These are phyloP conservation scores for Pachyramphus minor DNA, from an alignment of 2,113 vertebrate species.

Conservation along the genomic window DNA sequence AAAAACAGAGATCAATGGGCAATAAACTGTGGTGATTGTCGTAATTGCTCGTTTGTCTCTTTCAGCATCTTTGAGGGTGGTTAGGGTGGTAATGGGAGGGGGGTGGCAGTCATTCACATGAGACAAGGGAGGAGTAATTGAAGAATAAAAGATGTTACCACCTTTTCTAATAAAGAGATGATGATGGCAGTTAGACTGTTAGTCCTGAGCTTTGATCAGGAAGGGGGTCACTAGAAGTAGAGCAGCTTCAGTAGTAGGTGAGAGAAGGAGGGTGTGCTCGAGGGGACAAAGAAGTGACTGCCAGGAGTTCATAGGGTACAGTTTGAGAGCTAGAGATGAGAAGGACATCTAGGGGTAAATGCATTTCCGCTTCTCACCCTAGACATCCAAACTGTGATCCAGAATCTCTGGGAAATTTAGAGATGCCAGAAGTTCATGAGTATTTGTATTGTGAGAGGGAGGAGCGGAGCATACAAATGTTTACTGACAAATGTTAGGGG, in stretches of 20 bases:
- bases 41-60: neutral
- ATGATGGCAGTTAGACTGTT: neutral
- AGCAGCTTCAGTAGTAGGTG: neutral
- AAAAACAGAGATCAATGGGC: neutral
- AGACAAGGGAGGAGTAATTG: neutral
- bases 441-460: neutral
- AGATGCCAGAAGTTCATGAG: neutral
- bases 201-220: neutral
- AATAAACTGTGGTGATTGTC: neutral
- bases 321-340: neutral
- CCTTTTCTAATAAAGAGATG: neutral
- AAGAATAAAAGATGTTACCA: neutral
- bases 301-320: neutral
- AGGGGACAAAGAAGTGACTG: neutral
- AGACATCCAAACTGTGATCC: neutral
- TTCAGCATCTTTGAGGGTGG: neutral
- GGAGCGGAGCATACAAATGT: neutral
- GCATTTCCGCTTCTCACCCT: neutral
- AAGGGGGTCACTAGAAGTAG: neutral
- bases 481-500: neutral
- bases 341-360: neutral
- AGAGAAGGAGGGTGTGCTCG: neutral
- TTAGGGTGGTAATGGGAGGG: neutral
- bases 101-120: neutral
- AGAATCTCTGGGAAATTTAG: neutral